These are phyloP conservation scores for Carettochelys insculpta DNA, from an alignment of 2,113 vertebrate genomes.

Conservation along the genomic window DNA sequence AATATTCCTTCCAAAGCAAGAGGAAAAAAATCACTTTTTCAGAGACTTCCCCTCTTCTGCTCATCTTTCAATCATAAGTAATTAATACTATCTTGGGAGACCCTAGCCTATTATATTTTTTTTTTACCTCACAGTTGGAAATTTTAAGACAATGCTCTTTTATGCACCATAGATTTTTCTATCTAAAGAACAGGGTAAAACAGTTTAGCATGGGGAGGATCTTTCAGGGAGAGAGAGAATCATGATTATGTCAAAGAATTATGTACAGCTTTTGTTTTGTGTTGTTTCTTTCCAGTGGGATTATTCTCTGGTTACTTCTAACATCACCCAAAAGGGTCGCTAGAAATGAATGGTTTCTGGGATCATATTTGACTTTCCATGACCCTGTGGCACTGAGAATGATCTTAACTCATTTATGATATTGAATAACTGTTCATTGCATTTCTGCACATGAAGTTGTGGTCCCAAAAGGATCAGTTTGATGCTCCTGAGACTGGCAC, in stretches of 20 bases:
- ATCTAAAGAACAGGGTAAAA: background rate
- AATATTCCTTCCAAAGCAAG: background rate
- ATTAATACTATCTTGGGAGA: background rate
- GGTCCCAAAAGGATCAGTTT: constrained; percentile 35
- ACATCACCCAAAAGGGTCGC: background rate
- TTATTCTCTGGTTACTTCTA: background rate
- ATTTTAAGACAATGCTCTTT: background rate
- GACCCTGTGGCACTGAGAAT: constrained; percentile 8
- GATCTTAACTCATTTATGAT: constrained; percentile 58
- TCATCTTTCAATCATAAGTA: background rate
- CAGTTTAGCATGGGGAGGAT: background rate
- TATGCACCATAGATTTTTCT: background rate
- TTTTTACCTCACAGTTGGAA: background rate
- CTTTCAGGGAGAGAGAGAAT: background rate
- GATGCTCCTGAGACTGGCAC: constrained; percentile 37
- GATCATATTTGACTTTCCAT: background rate
- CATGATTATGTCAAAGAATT: background rate
- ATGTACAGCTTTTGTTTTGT: rapidly evolving
- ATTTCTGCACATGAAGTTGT: constrained; percentile 53
- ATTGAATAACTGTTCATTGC: background rate
- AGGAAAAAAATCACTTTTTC: background rate
- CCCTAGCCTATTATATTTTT: background rate
- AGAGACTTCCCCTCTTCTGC: background rate
- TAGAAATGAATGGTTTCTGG: background rate
- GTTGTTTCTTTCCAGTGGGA: background rate